Percentiles rank a stretch among this genome's conserved stretches.
Conservation (phyloP, 2,113 vertebrate species). For the Oplegnathus fasciatus region DNA sequence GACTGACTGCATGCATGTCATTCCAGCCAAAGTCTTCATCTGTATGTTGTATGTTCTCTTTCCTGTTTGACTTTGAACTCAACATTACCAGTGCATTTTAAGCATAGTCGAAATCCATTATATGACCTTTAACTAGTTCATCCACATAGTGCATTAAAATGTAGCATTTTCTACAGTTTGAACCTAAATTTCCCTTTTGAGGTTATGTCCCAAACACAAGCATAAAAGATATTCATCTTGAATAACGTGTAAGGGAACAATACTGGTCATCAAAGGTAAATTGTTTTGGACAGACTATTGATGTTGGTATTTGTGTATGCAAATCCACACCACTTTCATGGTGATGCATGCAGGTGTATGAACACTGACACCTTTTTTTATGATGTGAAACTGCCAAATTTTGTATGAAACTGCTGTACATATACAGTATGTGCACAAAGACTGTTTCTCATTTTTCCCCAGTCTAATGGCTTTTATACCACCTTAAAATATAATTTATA, state of each 20-base stretch:
- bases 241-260: background rate
- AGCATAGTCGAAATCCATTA: background rate
- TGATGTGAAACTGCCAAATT: conserved; percentile 42
- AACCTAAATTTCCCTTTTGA: background rate
- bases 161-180: background rate
- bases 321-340: background rate
- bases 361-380: background rate
- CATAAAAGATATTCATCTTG: background rate
- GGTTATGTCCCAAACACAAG: background rate
- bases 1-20: conserved; percentile 8
- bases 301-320: background rate
- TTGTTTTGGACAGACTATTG: background rate
- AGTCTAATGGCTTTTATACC: conserved; percentile 47
- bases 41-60: background rate
- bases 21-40: background rate
- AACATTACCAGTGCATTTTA: conserved; percentile 3
- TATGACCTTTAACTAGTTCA: background rate
- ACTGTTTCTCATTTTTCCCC: conserved; percentile 33
- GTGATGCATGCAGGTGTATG: background rate
- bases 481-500: conserved; percentile 56
- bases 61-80: background rate
- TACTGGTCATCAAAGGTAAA: background rate
- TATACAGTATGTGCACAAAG: background rate
- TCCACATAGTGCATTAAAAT: conserved; percentile 17
- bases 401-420: conserved; percentile 30